Conservation (phyloP, 2,888 invertebrate genomes). For the Acleris sparsana region DNA sequence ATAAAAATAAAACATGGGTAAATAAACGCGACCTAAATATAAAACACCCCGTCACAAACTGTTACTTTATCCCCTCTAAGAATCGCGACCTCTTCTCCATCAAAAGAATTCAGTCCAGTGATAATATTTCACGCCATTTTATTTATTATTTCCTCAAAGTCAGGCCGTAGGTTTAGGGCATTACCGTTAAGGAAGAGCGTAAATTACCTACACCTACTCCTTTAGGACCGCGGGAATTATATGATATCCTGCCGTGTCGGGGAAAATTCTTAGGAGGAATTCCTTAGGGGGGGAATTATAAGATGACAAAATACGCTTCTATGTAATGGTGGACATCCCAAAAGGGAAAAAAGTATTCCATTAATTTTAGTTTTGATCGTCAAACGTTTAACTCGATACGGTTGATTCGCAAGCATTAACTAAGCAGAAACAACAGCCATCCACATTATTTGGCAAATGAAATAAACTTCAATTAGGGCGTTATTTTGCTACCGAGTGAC, state of each 20-base stretch:
- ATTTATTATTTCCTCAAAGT: conserved; percentile 38
- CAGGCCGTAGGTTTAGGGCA: conserved; percentile 31
- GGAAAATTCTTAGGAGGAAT: conserved; percentile 20
- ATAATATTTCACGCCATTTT: conserved; percentile 36
- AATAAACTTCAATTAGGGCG: no score
- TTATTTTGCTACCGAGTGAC: no score
- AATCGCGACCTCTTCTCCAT: conserved; percentile 9
- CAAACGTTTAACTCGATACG: not conserved
- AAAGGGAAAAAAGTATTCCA: not conserved
- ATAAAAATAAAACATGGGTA: no score
- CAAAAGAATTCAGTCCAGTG: conserved; percentile 26
- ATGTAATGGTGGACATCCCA: not conserved
- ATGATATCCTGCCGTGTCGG: conserved; percentile 31
- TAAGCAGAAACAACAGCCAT: no score
- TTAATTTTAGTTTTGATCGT: not conserved
- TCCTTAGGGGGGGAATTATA: conserved; percentile 26
- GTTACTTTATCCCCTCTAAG: not conserved
- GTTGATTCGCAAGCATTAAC: no score
- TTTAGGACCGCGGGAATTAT: conserved; percentile 33
- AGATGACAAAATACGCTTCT: conserved; percentile 23
- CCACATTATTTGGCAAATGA: no score
- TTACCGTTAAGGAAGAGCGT: conserved; percentile 37
- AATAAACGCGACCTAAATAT: not conserved
- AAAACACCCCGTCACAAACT: not conserved
- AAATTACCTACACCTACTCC: conserved; percentile 36